Evolutionary conservation across 2,113 vertebrate genomes (phyloP), one percentile per base, ranked within the genome.

Genomic region (Salvelinus fontinalis): DNA sequence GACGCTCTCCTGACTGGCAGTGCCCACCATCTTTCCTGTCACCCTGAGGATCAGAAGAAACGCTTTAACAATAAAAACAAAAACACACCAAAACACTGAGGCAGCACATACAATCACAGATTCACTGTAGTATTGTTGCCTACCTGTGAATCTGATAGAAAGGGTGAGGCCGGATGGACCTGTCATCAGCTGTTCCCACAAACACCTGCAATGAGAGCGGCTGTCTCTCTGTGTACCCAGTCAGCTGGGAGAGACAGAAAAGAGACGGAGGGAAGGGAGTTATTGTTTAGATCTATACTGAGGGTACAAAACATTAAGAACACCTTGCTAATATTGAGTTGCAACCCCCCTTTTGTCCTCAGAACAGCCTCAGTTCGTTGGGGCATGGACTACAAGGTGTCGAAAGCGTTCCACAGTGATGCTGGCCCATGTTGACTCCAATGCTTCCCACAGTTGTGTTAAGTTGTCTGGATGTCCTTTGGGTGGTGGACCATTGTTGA

Each of bases 141-240:
- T 88, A 94, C 67, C 96, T 94, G 87, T 97, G 96, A 79, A 97
- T 95, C 84, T 97, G 96, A 87, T 97, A 97, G 88, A 97, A 97
- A 5, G 96, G 96, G 48, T 97, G 96, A 0, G 96, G 96, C 73
- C 96, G 83, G 76, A 97, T 91, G 31, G 95, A 95, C 65, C 96
- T 90, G 84, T 97, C 96, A 34, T 97, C 96, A 0, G 96, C 96
- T 0, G 96, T 97, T 75, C 96, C 96, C 0, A 97, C 97, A 84
- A 97, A 97, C 87, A 97, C 96, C 91, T 97, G 96, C 3, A 97
- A 90, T 0, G 96, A 96, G 39, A 97, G 93, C 0, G 96, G 96
- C 89, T 97, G 96, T 75, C 93, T 95, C 92, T 86, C 93, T 67
- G 81, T 90, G 79, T 96, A 97, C 29, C 96, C 96, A 74, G 93